Evolutionary conservation across 2,113 vertebrate species (phyloP), one percentile per base, ranked within the genome.

Genomic region (Mungos mungo): DNA sequence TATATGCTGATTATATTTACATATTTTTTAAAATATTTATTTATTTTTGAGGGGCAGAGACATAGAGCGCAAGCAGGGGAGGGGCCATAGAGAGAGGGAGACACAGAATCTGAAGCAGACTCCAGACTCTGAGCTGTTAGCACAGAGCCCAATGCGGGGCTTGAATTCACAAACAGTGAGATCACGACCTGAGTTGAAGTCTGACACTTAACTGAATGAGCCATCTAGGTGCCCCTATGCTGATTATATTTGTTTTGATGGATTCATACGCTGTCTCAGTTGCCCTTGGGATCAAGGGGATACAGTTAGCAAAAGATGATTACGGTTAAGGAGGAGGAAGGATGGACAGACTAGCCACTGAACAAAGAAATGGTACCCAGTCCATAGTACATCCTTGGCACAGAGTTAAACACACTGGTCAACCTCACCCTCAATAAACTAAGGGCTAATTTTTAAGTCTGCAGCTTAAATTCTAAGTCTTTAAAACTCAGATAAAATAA

Each of bases 401-500:
- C 35, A 92, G n/a, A 88, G 47, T 65, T 84, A 93, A 96, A 50
- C 68, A 88, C 50, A 92, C 19, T 35, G 12, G 83, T 71, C 16
- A 21, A 83, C 19, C 7, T 27, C 23, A 68, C 14, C 29, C 11
- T 86, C 31, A 14, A 63, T 33, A 86, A 84, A 68, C n/a, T 60
- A 90, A 85, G 47, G 45, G 33, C 69, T 88, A 95, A 68, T 18
- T 88, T 96, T 93, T 86, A 80, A 76, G 77, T 84, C 13, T 57
- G 25, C 7, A 74, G 31, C 71, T 90, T 87, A 90, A 74, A 93
- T 90, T 81, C 57, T 91, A 68, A 68, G 88, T 88, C 65, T 90
- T 94, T 85, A 94, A 92, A 97, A 97, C 9, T 85, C 54, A 92
- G 45, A 72, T 57, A 72, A 90, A 96, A 85, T 87, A 71, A 91